A percentile compares a stretch with the other conserved stretches of the same genome.
phyloP scores from a whole-genome alignment of 2,888 invertebrate species.

The Autographa pulchrina region DNA sequence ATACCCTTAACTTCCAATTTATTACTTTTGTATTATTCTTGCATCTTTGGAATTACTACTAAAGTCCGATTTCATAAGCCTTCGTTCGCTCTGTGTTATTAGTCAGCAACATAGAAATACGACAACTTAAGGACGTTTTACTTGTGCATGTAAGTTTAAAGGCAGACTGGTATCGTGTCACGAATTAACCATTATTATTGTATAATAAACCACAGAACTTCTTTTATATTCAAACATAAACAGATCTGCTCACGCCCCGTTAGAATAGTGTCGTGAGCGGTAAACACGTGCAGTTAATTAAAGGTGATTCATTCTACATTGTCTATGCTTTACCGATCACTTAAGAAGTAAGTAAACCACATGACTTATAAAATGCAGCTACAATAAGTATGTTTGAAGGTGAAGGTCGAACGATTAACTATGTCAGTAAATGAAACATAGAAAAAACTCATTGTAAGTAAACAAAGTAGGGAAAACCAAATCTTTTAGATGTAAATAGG shows the following conservation, averaged over 20 bases:
- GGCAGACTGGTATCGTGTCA: background rate
- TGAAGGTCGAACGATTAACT: slow-evolving; percentile 54
- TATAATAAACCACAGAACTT: slow-evolving; percentile 3
- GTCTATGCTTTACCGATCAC: slow-evolving; percentile 9
- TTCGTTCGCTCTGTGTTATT: too few relatives aligned
- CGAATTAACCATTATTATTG: slow-evolving; percentile 7
- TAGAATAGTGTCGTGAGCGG: slow-evolving; percentile 42
- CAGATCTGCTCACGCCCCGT: slow-evolving; percentile 1
- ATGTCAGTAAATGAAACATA: slow-evolving; percentile 38
- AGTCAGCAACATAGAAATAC: background rate
- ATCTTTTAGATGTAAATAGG: background rate
- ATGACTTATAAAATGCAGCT: slow-evolving; percentile 43
- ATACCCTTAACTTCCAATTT: too few relatives aligned
- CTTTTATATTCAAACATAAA: background rate
- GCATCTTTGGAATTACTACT: too few relatives aligned
- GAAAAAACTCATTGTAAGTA: slow-evolving; percentile 5
- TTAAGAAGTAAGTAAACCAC: slow-evolving; percentile 21
- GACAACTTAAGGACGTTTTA: background rate
- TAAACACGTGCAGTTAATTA: slow-evolving; percentile 43
- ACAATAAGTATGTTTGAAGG: slow-evolving; percentile 45
- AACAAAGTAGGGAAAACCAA: slow-evolving; percentile 1
- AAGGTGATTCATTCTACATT: slow-evolving; percentile 46
- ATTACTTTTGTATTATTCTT: too few relatives aligned
- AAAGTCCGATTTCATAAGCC: too few relatives aligned
- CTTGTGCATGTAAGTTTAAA: background rate